Conservation (phyloP, 2,113 vertebrate genomes). For the Garra rufa region DNA sequence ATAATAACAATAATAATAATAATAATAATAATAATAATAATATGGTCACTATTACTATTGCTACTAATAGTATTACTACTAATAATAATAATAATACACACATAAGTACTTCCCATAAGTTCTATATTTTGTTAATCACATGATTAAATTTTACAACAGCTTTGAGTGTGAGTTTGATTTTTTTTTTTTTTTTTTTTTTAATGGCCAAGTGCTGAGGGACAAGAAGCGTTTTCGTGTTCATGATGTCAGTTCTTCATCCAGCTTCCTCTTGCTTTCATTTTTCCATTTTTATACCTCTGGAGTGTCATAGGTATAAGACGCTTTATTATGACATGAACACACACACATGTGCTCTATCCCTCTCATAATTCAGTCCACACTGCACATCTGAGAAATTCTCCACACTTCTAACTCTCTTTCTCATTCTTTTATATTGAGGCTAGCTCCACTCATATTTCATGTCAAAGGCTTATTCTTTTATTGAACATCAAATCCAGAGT, state of each 20-base stretch:
- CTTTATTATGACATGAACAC: constrained; percentile 52
- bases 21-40: too few species aligned
- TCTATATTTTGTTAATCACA: not conserved
- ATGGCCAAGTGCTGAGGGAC: not conserved
- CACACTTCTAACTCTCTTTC: constrained; percentile 78
- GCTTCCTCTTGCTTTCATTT: constrained; percentile 37
- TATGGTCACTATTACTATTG: too few species aligned
- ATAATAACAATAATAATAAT: too few species aligned
- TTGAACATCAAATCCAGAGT: constrained; percentile 83
- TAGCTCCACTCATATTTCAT: constrained; percentile 77
- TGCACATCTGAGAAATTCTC: constrained; percentile 79
- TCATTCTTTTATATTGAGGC: constrained; percentile 80
- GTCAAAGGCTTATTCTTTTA: constrained; percentile 81
- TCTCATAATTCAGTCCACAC: constrained; percentile 70
- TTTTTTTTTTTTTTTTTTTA: not conserved
- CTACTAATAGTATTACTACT: too few species aligned
- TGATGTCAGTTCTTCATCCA: not conserved
- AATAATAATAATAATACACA: too few species aligned
- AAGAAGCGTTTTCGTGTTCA: not conserved
- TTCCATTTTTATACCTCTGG: constrained; percentile 38
- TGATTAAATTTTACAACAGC: not conserved
- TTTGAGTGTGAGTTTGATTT: not conserved
- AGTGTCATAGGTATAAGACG: constrained; percentile 51
- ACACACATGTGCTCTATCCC: constrained; percentile 68
- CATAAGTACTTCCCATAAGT: too few species aligned